Conservation (phyloP, 2,888 invertebrate genomes). For the Camptogramma bilineatum region DNA sequence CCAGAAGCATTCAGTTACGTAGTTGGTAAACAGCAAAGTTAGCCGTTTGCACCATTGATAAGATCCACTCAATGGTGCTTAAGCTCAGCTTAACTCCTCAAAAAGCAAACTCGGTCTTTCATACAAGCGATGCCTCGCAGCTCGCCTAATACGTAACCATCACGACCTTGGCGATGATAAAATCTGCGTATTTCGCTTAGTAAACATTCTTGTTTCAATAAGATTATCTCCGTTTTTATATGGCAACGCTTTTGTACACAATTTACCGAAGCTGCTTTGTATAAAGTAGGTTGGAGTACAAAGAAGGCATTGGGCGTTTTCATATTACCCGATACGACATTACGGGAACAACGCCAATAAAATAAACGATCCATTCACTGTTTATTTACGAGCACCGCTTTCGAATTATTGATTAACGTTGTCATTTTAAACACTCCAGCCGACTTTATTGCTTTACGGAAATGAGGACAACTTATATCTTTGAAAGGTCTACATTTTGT, state of each 20-base stretch:
- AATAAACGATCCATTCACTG: conserved; percentile 33
- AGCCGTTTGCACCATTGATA: background rate
- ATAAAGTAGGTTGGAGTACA: conserved; percentile 43
- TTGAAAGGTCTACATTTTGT: conserved; percentile 3
- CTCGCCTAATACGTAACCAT: conserved; percentile 20
- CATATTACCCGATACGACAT: conserved; percentile 33
- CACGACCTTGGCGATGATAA: conserved; percentile 38
- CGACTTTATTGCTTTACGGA: conserved; percentile 25
- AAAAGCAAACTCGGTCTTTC: conserved; percentile 10
- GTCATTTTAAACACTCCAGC: conserved; percentile 29
- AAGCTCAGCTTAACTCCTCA: conserved; percentile 1
- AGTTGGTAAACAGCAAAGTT: background rate
- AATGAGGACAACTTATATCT: conserved; percentile 22
- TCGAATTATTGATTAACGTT: conserved; percentile 33
- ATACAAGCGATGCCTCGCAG: conserved; percentile 3
- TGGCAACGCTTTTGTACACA: conserved; percentile 46
- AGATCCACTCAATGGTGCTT: background rate
- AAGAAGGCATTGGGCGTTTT: conserved; percentile 39
- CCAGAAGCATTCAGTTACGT: conserved; percentile 5
- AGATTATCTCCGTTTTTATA: conserved; percentile 52
- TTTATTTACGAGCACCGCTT: conserved; percentile 33
- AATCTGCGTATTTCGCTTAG: conserved; percentile 42
- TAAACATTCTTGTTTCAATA: conserved; percentile 50
- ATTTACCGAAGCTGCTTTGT: conserved; percentile 47
- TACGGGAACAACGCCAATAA: conserved; percentile 25